Conservation (phyloP, 2,888 invertebrate genomes). For the Nemapogon koenigi region DNA sequence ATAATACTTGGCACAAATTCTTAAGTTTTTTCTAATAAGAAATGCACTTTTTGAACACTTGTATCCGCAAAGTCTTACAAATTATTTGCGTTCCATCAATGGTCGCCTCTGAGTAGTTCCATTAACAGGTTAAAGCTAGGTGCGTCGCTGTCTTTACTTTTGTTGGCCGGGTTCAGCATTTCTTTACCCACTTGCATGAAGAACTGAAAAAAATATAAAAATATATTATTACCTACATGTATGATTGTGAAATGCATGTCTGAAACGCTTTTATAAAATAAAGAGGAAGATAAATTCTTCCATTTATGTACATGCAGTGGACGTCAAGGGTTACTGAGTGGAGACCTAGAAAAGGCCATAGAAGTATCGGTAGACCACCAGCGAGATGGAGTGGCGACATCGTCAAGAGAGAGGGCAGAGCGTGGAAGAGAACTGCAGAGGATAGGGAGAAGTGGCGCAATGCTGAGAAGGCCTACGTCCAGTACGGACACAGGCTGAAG, state of each 20-base stretch:
- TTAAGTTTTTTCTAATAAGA: not conserved
- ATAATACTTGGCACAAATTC: not conserved
- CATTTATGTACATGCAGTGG: too few relatives aligned
- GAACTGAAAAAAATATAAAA: slow-evolving; percentile 32
- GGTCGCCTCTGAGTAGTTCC: slow-evolving; percentile 94
- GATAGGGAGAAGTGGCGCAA: too few relatives aligned
- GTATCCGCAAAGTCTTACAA: not conserved
- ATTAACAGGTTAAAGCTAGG: slow-evolving; percentile 93
- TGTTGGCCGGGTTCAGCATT: slow-evolving; percentile 81
- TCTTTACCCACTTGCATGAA: slow-evolving; percentile 87
- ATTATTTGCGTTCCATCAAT: slow-evolving; percentile 53
- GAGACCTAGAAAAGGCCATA: too few relatives aligned
- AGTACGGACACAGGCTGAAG: too few relatives aligned
- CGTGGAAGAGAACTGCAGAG: too few relatives aligned
- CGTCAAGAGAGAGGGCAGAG: too few relatives aligned
- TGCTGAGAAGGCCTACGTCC: too few relatives aligned
- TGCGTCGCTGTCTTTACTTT: slow-evolving; percentile 88
- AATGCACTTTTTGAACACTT: not conserved
- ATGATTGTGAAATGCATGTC: not conserved
- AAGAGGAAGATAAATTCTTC: too few relatives aligned
- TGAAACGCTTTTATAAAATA: not conserved
- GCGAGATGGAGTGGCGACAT: too few relatives aligned
- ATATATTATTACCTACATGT: not conserved
- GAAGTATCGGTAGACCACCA: too few relatives aligned
- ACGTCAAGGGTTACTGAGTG: too few relatives aligned